A percentile compares a stretch with the other conserved stretches of the same genome.
These are phyloP conservation scores for Anoura caudifer DNA, from an alignment of 2,113 vertebrate species.

Conservation along the genomic window DNA sequence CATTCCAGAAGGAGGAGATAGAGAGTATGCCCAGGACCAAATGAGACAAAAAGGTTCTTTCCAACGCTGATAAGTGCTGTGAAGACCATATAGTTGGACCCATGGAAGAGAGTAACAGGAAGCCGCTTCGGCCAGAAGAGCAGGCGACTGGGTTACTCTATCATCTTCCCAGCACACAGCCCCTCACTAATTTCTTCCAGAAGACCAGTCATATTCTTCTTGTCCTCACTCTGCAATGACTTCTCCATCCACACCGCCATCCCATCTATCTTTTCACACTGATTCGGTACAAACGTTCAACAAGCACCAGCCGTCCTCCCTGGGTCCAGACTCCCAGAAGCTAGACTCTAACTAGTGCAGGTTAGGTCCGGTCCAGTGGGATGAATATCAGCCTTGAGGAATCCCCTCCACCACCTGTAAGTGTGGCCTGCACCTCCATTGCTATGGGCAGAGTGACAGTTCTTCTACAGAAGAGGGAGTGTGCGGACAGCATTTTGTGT, in stretches of 20 bases:
- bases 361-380: not conserved
- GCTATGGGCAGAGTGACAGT: not conserved
- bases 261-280: not conserved
- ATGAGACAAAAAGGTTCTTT: not conserved
- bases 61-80: not conserved
- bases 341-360: not conserved
- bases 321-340: not conserved
- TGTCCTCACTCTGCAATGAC: not conserved
- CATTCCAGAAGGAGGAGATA: not conserved
- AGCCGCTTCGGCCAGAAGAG: not conserved
- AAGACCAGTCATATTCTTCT: not conserved
- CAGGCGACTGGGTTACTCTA: not conserved
- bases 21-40: not conserved
- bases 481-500: not conserved
- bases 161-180: not conserved
- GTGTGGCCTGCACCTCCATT: not conserved
- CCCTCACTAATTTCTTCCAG: not conserved
- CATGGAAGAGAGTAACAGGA: not conserved
- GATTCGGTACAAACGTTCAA: not conserved
- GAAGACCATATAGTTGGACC: not conserved
- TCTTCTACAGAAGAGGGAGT: not conserved
- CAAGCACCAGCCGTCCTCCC: not conserved
- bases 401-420: not conserved
- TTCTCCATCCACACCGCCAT: not conserved
- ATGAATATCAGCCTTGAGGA: not conserved